phyloP scores from a whole-genome alignment of 2,113 vertebrate species.

The Taurulus bubalis region DNA sequence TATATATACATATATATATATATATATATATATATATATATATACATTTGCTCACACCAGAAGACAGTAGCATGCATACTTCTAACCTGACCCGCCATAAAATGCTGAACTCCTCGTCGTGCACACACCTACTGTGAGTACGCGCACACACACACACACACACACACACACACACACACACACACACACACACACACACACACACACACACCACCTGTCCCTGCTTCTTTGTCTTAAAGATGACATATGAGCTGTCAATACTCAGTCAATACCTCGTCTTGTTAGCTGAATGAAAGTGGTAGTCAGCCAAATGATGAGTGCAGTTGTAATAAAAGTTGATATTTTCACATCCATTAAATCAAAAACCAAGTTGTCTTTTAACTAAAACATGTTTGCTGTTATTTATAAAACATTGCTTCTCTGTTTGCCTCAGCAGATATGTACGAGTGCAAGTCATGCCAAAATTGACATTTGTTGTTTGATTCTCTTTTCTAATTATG shows the following conservation, averaged over 20 bases:
- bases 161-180: neutral
- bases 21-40: too few species aligned
- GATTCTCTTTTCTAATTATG: conserved; percentile 38
- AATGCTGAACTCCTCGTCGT: neutral
- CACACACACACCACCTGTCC: conserved; percentile 3
- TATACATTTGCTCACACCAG: neutral
- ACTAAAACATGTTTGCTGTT: conserved; percentile 29
- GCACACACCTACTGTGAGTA: neutral
- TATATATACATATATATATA: too few species aligned
- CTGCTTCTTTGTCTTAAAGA: neutral
- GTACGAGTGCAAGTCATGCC: neutral
- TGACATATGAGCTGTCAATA: conserved; percentile 53
- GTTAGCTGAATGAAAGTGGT: conserved; percentile 52
- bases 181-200: conserved; percentile 1
- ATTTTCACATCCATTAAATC: conserved; percentile 27
- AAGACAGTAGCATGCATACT: neutral
- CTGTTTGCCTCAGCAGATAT: conserved; percentile 31
- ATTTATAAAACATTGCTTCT: conserved; percentile 18
- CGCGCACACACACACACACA: neutral
- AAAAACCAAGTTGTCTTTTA: conserved; percentile 31
- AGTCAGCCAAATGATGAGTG: conserved; percentile 18
- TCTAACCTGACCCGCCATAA: neutral
- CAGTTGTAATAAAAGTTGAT: conserved; percentile 20
- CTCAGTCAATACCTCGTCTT: conserved; percentile 52
- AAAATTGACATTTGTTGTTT: conserved; percentile 49